Evolutionary conservation across 2,888 invertebrate species (phyloP).

Genomic region (Campopleginae sp.): DNA sequence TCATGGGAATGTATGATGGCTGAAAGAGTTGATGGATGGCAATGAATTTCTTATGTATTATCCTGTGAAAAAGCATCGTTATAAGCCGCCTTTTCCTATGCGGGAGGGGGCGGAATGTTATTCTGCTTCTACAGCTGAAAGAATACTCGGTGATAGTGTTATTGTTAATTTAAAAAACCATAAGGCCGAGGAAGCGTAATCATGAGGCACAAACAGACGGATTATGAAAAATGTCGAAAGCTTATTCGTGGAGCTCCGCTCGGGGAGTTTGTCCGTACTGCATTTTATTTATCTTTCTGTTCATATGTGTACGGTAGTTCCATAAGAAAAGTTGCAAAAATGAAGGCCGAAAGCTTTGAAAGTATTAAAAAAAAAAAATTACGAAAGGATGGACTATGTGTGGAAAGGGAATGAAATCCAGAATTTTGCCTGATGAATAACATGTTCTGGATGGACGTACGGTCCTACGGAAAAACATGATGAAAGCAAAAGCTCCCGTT

Average conservation of each 20-base stretch:
- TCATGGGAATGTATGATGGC: too few relatives aligned
- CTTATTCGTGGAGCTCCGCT: too few relatives aligned
- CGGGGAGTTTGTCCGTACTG: background rate
- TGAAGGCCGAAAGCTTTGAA: slow-evolving; percentile 1
- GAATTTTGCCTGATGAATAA: slow-evolving; percentile 9
- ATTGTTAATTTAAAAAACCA: background rate
- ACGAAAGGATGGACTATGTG: slow-evolving; percentile 6
- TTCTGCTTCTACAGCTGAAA: background rate
- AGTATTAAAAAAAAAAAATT: slow-evolving; percentile 6
- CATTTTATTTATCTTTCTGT: background rate
- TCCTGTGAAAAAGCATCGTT: background rate
- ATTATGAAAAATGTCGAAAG: background rate
- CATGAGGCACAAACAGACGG: background rate
- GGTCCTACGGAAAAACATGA: slow-evolving; percentile 29
- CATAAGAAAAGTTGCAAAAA: background rate
- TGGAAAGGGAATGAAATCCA: slow-evolving; percentile 29
- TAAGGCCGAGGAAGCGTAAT: background rate
- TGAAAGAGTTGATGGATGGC: background rate
- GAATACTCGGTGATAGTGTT: background rate
- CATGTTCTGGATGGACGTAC: background rate
- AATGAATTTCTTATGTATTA: background rate
- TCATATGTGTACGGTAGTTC: background rate
- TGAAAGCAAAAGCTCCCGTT: slow-evolving; percentile 23
- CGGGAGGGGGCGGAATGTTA: background rate
- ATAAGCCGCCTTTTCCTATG: background rate